These are phyloP conservation scores for Cepphus grylle DNA, from an alignment of 2,113 vertebrate genomes.

Conservation along the genomic window DNA sequence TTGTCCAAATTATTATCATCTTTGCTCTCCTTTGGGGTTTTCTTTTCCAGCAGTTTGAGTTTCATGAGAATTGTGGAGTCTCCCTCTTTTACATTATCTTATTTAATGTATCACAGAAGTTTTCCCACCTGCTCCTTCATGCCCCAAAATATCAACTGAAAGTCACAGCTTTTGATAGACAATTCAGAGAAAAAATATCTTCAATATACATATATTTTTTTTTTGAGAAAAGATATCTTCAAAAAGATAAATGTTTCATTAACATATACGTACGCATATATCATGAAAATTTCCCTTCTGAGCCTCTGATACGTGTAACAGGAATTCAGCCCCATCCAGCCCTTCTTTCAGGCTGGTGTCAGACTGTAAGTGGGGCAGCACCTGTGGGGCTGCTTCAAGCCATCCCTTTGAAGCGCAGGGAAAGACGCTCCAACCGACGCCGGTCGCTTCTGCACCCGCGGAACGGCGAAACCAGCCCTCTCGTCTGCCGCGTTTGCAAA, in stretches of 20 bases:
- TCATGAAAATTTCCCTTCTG: neutral
- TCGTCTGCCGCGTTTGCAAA: neutral
- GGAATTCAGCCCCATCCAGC: neutral
- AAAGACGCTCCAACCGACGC: rapidly evolving
- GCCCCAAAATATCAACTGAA: neutral
- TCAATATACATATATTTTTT: neutral
- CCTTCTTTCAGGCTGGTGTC: neutral
- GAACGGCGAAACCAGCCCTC: neutral
- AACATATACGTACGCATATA: neutral
- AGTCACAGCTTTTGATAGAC: neutral
- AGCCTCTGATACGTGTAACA: neutral
- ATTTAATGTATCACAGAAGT: neutral
- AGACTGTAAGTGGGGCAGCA: neutral
- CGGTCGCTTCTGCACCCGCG: rapidly evolving
- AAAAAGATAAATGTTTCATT: neutral
- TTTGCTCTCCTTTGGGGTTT: neutral
- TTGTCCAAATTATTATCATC: neutral
- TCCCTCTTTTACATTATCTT: neutral
- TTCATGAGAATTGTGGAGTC: neutral
- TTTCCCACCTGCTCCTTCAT: neutral
- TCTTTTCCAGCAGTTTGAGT: neutral
- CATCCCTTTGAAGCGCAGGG: neutral
- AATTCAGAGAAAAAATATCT: neutral
- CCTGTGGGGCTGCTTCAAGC: neutral
- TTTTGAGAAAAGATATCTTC: neutral